Conservation (phyloP, 2,797 vertebrate genomes). For the Cercopithecus hamlyni region DNA sequence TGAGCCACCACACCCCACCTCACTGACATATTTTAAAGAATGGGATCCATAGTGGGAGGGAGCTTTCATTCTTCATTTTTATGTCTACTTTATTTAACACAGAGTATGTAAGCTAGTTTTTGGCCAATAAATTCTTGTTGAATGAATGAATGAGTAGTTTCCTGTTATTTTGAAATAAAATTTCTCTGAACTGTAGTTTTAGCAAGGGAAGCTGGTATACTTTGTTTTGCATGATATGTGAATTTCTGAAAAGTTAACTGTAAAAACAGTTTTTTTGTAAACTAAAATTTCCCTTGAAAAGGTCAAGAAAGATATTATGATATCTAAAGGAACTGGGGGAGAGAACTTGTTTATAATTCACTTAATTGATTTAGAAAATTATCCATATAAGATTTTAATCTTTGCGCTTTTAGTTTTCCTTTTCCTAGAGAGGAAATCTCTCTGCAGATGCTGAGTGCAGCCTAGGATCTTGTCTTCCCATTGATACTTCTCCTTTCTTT, state of each 20-base stretch:
- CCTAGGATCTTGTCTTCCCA: neutral
- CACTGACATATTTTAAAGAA: neutral
- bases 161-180: neutral
- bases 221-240: neutral
- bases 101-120: neutral
- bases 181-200: neutral
- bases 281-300: constrained; percentile 1
- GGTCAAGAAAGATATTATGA: neutral
- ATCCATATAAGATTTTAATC: neutral
- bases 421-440: neutral
- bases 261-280: neutral
- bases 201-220: neutral
- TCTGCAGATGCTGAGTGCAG: neutral
- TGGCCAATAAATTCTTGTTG: neutral
- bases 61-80: neutral
- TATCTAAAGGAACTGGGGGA: neutral
- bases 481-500: neutral
- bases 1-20: neutral
- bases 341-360: neutral
- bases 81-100: neutral
- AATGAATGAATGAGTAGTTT: neutral
- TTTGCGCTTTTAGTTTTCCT: neutral
- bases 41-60: neutral
- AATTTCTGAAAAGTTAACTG: constrained; percentile 12
- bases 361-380: neutral